These are phyloP conservation scores for Globodera ellingtonae DNA, from an alignment of 1,140 invertebrate genomes.

Conservation along the genomic window DNA sequence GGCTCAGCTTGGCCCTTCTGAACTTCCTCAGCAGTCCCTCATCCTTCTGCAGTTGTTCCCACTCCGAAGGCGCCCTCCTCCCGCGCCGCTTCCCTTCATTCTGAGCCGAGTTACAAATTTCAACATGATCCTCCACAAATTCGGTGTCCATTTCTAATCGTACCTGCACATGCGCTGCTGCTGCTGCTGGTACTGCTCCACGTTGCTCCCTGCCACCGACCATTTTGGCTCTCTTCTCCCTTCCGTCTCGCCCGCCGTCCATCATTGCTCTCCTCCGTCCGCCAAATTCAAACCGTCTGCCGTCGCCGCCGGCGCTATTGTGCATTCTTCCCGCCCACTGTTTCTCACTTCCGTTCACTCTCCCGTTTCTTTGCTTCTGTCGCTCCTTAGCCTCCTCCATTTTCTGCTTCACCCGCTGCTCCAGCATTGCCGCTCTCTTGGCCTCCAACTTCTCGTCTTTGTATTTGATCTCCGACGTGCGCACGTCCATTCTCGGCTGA, in stretches of 20 bases:
- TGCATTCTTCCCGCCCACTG: background rate
- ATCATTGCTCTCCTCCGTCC: constrained; percentile 29
- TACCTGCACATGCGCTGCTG: background rate
- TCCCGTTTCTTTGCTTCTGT: background rate
- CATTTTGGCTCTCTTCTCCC: constrained; percentile 23
- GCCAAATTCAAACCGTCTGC: constrained; percentile 7
- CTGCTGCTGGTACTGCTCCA: background rate
- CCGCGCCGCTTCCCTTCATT: constrained; percentile 39
- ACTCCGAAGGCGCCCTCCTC: constrained; percentile 33
- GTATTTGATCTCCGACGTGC: constrained; percentile 44
- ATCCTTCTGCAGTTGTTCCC: constrained; percentile 50
- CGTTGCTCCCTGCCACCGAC: background rate
- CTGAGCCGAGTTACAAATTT: background rate
- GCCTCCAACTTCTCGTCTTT: constrained; percentile 40
- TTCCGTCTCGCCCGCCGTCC: constrained; percentile 31
- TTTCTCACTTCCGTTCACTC: background rate
- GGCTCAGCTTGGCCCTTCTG: constrained; percentile 52
- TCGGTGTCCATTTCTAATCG: background rate
- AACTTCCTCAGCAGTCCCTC: constrained; percentile 48
- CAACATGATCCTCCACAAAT: background rate
- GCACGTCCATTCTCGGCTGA: constrained; percentile 34
- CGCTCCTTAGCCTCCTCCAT: background rate
- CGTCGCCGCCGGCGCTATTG: background rate
- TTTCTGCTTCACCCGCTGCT: background rate
- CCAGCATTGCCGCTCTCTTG: constrained; percentile 3